These are phyloP conservation scores for Cistogaster globosa DNA, from an alignment of 2,888 invertebrate species.

Conservation along the genomic window DNA sequence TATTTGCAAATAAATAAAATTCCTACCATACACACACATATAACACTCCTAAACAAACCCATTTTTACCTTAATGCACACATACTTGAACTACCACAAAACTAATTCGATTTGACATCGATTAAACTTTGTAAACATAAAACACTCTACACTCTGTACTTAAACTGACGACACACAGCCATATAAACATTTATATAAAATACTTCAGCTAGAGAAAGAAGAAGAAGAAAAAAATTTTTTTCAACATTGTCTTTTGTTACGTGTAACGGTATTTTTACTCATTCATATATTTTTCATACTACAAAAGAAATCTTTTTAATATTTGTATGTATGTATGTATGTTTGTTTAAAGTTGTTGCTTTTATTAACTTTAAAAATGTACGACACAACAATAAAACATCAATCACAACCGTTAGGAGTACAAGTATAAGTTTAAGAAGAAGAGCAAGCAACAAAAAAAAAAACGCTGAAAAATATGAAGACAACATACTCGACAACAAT, in stretches of 20 bases:
- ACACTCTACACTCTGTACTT: conserved; percentile 10
- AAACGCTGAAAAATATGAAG: conserved; percentile 34
- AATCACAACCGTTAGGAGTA: conserved; percentile 55
- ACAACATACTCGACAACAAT: conserved; percentile 39
- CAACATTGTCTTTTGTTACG: neutral
- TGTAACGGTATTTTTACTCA: conserved; percentile 1
- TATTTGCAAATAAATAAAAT: conserved; percentile 33
- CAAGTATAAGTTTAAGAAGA: conserved; percentile 30
- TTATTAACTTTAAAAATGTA: conserved; percentile 61
- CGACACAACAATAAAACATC: conserved; percentile 70
- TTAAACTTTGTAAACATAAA: conserved; percentile 71
- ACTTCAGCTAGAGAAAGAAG: neutral
- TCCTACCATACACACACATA: neutral
- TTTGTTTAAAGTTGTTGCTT: conserved; percentile 34
- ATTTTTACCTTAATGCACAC: conserved; percentile 31
- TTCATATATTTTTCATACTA: neutral
- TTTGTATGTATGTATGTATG: neutral
- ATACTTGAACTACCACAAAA: conserved; percentile 56
- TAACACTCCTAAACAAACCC: neutral
- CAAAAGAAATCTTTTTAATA: neutral
- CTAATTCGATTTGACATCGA: conserved; percentile 75
- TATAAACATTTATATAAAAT: neutral
- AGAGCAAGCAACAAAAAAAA: neutral
- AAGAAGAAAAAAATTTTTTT: neutral
- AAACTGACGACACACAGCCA: neutral